phyloP scores from a whole-genome alignment of 2,888 invertebrate genomes.

The Perithous albicinctus region DNA sequence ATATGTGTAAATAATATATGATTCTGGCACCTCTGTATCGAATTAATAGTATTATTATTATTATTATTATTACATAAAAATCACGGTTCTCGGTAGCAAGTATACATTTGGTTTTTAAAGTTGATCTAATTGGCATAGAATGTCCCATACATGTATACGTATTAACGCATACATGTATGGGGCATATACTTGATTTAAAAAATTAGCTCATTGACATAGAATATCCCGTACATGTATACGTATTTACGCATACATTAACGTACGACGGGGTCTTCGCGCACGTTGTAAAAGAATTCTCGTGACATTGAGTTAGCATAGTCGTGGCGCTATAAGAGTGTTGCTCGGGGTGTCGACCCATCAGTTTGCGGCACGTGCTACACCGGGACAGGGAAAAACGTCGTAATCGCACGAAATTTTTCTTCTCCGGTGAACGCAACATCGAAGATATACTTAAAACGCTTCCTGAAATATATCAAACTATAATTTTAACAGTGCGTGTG shows the following conservation, averaged over 20 bases:
- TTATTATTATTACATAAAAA: no score
- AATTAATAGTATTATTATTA: no score
- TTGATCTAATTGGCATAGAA: no score
- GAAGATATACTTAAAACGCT: neutral
- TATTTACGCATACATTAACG: constrained; percentile 13
- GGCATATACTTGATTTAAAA: no score
- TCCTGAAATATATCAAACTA: neutral
- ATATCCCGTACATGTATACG: constrained; percentile 22
- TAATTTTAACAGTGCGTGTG: neutral
- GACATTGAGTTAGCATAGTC: constrained; percentile 24
- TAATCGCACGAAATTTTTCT: constrained; percentile 6
- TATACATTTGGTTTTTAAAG: no score
- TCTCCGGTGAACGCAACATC: neutral
- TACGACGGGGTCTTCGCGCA: constrained; percentile 24
- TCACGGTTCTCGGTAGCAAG: no score
- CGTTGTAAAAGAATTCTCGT: constrained; percentile 57
- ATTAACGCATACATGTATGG: no score
- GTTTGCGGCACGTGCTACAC: constrained; percentile 75
- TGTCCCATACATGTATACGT: no score
- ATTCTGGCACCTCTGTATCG: no score
- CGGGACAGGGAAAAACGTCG: constrained; percentile 26
- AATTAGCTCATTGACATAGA: neutral
- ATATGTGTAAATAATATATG: no score
- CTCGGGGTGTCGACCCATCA: constrained; percentile 77
- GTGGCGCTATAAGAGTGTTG: constrained; percentile 73